Percentiles rank a stretch among this genome's conserved stretches.
These are phyloP conservation scores for Dastarcus helophoroides DNA, from an alignment of 2,888 invertebrate genomes.

Conservation along the genomic window DNA sequence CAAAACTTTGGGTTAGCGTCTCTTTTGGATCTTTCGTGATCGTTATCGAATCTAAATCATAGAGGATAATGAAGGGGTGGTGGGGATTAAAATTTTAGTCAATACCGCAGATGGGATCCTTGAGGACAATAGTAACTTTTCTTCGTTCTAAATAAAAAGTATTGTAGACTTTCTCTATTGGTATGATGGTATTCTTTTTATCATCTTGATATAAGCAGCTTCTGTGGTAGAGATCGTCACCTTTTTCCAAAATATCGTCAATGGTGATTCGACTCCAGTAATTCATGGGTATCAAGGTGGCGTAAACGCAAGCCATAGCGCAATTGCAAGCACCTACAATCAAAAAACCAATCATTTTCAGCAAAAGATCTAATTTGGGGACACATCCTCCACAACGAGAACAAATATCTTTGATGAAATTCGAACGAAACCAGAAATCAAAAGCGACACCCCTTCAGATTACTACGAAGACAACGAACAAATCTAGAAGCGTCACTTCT, in stretches of 20 bases:
- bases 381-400: too few species aligned
- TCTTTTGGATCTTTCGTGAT: conserved; percentile 13
- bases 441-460: too few species aligned
- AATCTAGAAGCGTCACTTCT: too few species aligned
- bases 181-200: conserved; percentile 18
- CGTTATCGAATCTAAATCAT: conserved; percentile 15
- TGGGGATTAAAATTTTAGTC: too few species aligned
- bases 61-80: too few species aligned
- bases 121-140: conserved; percentile 25
- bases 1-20: too few species aligned
- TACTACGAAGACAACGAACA: too few species aligned
- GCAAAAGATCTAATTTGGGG: too few species aligned
- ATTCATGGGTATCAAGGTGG: conserved; percentile 43
- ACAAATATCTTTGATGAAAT: too few species aligned
- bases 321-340: conserved; percentile 41
- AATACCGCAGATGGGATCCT: too few species aligned
- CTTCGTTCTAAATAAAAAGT: conserved; percentile 24
- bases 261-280: conserved; percentile 48
- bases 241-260: conserved; percentile 43
- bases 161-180: conserved; percentile 23
- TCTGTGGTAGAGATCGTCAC: conserved; percentile 39
- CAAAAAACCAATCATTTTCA: background rate
- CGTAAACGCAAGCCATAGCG: conserved; percentile 44
- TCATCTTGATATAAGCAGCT: conserved; percentile 19
- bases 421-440: too few species aligned